Conservation (phyloP, 2,797 vertebrate species). For the Sciurus carolinensis region DNA sequence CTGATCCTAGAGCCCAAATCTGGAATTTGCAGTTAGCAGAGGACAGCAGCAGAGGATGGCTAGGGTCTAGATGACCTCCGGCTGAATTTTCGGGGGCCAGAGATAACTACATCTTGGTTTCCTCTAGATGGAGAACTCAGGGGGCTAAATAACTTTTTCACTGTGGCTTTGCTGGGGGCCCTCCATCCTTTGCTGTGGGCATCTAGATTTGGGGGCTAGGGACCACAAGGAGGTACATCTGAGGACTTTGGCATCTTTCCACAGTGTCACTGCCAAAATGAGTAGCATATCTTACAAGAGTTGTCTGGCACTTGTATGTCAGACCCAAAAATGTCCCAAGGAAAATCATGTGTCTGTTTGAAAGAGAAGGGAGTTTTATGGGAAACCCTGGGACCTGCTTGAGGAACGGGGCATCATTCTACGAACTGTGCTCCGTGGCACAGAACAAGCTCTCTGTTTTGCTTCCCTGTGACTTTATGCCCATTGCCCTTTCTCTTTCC, state of each 20-base stretch:
- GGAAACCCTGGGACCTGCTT: background rate
- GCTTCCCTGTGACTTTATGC: background rate
- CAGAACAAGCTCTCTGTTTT: background rate
- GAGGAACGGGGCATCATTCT: background rate
- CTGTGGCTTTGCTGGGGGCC: background rate
- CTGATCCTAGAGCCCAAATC: background rate
- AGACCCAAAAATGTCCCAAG: constrained; percentile 21
- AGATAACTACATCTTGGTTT: background rate
- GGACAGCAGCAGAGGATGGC: background rate
- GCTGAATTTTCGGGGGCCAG: background rate
- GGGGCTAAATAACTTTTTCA: background rate
- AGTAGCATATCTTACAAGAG: background rate
- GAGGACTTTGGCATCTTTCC: background rate
- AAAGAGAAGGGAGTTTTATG: constrained; percentile 47
- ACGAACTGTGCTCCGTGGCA: background rate
- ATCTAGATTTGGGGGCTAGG: background rate
- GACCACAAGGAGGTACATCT: background rate
- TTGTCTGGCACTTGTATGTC: constrained; percentile 50
- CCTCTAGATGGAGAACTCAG: background rate
- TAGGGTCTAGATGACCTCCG: background rate
- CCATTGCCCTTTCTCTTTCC: background rate
- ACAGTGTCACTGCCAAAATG: background rate
- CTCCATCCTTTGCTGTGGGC: background rate
- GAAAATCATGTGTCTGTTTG: constrained; percentile 18
- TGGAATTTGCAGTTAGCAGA: background rate